Conservation (phyloP, 1,140 invertebrate species). For the Diuraphis noxia region DNA sequence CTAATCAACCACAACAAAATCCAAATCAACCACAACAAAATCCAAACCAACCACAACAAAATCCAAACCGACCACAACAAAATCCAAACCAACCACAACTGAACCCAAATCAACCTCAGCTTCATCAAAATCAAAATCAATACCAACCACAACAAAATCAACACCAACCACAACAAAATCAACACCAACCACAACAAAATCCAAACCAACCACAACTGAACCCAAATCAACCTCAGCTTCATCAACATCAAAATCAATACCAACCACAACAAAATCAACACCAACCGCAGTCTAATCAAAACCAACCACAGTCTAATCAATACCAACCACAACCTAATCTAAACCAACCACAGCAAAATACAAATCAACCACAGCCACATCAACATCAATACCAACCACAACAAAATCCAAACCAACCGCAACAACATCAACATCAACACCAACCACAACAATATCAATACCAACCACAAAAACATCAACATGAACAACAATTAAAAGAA, state of each 20-base stretch:
- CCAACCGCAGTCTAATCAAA: background rate
- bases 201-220: background rate
- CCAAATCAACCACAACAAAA: background rate
- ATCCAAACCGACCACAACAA: background rate
- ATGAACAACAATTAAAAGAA: background rate
- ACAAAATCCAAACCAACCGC: background rate
- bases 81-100: background rate
- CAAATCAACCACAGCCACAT: background rate
- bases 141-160: background rate
- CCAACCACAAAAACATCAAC: conserved; percentile 9
- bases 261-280: background rate
- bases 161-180: background rate
- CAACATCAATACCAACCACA: background rate
- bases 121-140: background rate
- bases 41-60: background rate
- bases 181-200: background rate
- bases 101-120: background rate
- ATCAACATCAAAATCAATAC: background rate
- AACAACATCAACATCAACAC: background rate
- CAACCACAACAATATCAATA: background rate
- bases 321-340: background rate
- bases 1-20: background rate
- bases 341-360: background rate
- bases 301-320: background rate
- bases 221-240: background rate